Base-by-base conservation (phyloP, 1,140 invertebrate species). In the Atta texana region DNA sequence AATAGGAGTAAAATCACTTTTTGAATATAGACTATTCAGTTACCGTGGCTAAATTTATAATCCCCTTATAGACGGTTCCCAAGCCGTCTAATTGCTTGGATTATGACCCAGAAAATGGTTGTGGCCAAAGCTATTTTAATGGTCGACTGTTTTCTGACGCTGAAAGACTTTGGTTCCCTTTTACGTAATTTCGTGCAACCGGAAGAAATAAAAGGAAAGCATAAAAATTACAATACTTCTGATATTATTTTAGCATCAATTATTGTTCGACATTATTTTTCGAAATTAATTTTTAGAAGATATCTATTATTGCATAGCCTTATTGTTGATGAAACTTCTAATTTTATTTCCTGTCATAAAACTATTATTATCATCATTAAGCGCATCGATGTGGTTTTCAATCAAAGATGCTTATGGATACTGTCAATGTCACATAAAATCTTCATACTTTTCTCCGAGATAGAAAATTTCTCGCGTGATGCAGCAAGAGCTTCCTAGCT, bases 111-210 rank as follows among this genome's bases (percentile, higher is more conserved):
- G 69, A 84, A 84, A 75, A 75, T 63, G 57, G 28, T 12, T 21
- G 7, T 49, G 24, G 55, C 55, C 55, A 61, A 84, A 84, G 69
- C 24, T 84, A 84, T 75, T 84, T 84, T 84, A 84, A 84, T 84
- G 55, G n/a, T 53, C 77, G 63, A 34, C 49, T 21, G 31, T 61
- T 49, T 53, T 66, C 63, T 44, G 61, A 51, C 24, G 76, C 53
- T 55, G 53, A 59, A 74, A 61, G 80, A 34, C 53, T 34, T 57
- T 16, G 10, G n/a, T 18, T 68, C 24, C 18, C 53, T 74, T 82
- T 82, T 82, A 82, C 55, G 71, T 75, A 84, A 84, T 49, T 34
- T 24, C 55, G 39, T n/a, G 69, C 69, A 34, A 39, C 31, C 49
- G 80, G 24, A 63, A 34, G 31, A 5, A 34, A 34, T 34, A 34